These are phyloP conservation scores for Falco cherrug DNA, from an alignment of 2,797 vertebrate genomes.

Conservation along the genomic window DNA sequence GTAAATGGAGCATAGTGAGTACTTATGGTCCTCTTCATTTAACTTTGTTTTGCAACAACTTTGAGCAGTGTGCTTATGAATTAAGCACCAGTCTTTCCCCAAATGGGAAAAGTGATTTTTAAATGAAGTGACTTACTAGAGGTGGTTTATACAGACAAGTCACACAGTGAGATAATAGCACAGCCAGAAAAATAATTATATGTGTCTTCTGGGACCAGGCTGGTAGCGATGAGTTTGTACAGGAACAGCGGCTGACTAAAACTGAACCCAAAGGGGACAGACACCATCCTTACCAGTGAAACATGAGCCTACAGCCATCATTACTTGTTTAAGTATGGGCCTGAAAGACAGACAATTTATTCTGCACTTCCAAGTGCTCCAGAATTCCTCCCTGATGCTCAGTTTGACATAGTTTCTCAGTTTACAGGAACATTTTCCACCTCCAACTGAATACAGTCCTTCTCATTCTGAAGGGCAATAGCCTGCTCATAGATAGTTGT, in stretches of 20 bases:
- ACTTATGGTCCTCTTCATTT: not conserved
- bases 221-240: not conserved
- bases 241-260: not conserved
- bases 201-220: not conserved
- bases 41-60: constrained; percentile 1
- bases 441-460: not conserved
- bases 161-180: not conserved
- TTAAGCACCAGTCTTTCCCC: constrained; percentile 8
- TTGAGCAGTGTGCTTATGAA: constrained; percentile 1
- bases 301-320: not conserved
- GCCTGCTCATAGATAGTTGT: not conserved
- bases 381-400: not conserved
- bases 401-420: not conserved
- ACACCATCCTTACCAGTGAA: not conserved
- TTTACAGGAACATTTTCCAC: not conserved
- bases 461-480: not conserved
- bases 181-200: not conserved
- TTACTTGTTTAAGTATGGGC: not conserved
- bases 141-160: not conserved
- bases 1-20: not conserved
- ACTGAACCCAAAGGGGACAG: not conserved
- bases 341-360: not conserved
- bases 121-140: constrained; percentile 6
- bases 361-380: not conserved
- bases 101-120: constrained; percentile 29